phyloP scores from a whole-genome alignment of 2,113 vertebrate genomes.

The Todiramphus chloris region DNA sequence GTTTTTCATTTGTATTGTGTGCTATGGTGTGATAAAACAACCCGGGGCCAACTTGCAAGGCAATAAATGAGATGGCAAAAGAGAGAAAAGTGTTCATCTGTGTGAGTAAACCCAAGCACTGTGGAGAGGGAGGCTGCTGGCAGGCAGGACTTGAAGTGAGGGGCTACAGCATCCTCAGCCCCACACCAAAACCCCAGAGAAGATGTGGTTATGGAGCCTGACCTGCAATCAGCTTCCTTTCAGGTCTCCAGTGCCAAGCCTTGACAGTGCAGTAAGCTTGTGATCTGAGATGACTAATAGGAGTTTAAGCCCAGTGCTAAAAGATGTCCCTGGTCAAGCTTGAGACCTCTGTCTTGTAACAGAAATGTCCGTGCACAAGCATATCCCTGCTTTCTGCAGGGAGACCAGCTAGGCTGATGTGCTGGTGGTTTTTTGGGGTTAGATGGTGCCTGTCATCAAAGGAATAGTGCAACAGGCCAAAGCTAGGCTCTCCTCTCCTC shows the following conservation, averaged over 20 bases:
- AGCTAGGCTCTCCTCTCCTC: neutral
- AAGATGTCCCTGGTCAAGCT: neutral
- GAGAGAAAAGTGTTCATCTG: slow-evolving; percentile 1
- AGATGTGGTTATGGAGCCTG: neutral
- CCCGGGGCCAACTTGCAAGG: slow-evolving; percentile 40
- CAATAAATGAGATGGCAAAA: slow-evolving; percentile 19
- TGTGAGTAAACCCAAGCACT: neutral
- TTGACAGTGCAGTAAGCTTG: neutral
- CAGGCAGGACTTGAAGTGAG: neutral
- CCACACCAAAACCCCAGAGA: neutral
- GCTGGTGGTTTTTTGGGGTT: neutral
- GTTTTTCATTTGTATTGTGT: slow-evolving; percentile 70
- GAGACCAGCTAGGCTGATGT: neutral
- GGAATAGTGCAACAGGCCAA: neutral
- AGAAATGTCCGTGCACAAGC: neutral
- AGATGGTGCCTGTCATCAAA: neutral
- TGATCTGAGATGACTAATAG: neutral
- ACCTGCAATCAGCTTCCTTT: neutral
- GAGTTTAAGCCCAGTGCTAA: neutral
- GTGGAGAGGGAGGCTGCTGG: neutral
- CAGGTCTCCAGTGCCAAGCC: neutral
- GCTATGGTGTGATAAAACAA: slow-evolving; percentile 58
- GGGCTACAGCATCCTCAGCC: neutral
- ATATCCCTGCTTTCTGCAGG: neutral
- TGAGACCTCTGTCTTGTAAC: fast-evolving